Evolutionary conservation across 92 coral and sea anemone species (phyloP).

Genomic region (Phymanthus crucifer): DNA sequence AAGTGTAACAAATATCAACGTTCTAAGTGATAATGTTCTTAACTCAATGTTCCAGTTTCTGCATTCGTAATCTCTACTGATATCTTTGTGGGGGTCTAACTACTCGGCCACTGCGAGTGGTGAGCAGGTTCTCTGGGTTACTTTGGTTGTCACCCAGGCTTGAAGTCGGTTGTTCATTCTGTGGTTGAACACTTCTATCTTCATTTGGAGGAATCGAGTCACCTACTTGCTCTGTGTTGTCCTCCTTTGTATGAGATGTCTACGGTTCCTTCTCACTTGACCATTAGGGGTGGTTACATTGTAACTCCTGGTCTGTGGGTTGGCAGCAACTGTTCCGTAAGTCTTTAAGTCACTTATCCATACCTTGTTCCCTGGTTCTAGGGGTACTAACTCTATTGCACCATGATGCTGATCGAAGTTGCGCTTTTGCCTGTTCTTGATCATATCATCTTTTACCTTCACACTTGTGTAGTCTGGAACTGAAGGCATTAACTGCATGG

Average conservation of each 20-base stretch:
- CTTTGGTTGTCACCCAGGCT: background rate
- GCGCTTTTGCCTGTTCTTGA: slow-evolving; percentile 44
- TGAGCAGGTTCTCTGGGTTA: slow-evolving; percentile 5
- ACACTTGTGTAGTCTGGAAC: slow-evolving; percentile 36
- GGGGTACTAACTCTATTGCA: slow-evolving; percentile 38
- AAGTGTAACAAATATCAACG: slow-evolving; percentile 6
- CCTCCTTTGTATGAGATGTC: slow-evolving; percentile 1
- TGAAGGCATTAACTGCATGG: slow-evolving; percentile 35
- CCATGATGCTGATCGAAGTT: slow-evolving; percentile 51
- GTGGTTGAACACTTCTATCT: slow-evolving; percentile 4
- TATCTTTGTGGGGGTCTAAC: slow-evolving; percentile 33
- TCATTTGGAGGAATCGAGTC: background rate
- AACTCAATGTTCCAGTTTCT: slow-evolving; percentile 5
- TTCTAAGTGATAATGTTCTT: background rate
- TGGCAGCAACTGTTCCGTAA: too few relatives aligned
- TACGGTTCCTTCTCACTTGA: slow-evolving; percentile 1
- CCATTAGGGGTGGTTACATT: background rate
- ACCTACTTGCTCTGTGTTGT: background rate
- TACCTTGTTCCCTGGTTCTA: slow-evolving; percentile 38
- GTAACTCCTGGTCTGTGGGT: too few relatives aligned
- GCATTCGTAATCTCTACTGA: background rate
- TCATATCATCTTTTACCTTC: slow-evolving; percentile 40
- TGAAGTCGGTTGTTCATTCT: background rate
- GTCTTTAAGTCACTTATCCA: slow-evolving; percentile 27
- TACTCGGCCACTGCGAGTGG: slow-evolving; percentile 45